Evolutionary conservation across 2,113 vertebrate genomes (phyloP).

Genomic region (Thalassarche chlororhynchos): DNA sequence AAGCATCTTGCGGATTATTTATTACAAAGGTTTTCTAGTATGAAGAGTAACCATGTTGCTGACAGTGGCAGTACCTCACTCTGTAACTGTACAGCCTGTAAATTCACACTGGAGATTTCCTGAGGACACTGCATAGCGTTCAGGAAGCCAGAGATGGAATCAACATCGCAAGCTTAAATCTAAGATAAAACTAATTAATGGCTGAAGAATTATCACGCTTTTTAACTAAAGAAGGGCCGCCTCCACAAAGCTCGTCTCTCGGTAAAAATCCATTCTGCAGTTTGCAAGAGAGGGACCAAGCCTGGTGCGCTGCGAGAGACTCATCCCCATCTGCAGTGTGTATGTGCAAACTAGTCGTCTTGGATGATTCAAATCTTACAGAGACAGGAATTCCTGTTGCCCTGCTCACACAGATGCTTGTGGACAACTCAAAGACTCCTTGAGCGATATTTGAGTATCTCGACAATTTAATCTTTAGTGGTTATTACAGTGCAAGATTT

Average conservation of each 20-base stretch:
- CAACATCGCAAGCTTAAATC: background rate
- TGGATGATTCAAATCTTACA: background rate
- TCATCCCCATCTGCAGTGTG: background rate
- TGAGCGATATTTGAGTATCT: background rate
- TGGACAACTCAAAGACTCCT: background rate
- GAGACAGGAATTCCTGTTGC: background rate
- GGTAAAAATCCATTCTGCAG: background rate
- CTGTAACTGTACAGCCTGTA: background rate
- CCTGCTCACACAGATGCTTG: background rate
- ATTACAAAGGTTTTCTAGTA: background rate
- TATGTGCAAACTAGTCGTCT: background rate
- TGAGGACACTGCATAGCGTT: background rate
- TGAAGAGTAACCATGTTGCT: background rate
- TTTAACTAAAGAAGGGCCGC: background rate
- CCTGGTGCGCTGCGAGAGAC: background rate
- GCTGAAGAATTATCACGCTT: background rate
- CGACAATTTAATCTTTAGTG: background rate
- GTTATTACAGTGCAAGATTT: background rate
- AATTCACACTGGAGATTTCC: background rate
- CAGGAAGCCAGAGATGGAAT: background rate
- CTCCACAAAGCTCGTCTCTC: background rate
- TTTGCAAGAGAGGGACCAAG: background rate
- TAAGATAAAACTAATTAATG: background rate
- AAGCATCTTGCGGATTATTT: background rate
- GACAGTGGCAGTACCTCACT: background rate